Percentiles rank a stretch among this genome's conserved stretches.
phyloP scores from a whole-genome alignment of 1,140 invertebrate genomes.

The Camponotus floridanus region DNA sequence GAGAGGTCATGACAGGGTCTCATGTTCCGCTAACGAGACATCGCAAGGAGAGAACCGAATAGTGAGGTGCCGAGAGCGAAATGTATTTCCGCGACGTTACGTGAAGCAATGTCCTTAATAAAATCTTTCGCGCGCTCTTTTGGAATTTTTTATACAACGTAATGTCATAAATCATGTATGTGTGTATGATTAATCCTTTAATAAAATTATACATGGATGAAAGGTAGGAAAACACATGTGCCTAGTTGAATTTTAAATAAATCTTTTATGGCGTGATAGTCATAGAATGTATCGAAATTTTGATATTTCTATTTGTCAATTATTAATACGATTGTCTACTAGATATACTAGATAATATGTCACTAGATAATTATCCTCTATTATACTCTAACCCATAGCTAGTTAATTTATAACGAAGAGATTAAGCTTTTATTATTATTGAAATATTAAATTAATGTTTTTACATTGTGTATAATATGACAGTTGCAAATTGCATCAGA shows the following conservation, averaged over 20 bases:
- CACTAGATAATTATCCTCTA: constrained; percentile 20
- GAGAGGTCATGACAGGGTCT: constrained; percentile 67
- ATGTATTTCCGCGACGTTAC: constrained; percentile 52
- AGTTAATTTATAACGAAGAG: constrained; percentile 36
- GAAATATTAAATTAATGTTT: constrained; percentile 58
- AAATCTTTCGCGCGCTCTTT: constrained; percentile 36
- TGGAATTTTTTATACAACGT: constrained; percentile 33
- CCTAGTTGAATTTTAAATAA: background rate
- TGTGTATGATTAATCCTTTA: constrained; percentile 21
- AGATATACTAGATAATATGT: constrained; percentile 34
- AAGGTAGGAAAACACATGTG: background rate
- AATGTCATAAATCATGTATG: background rate
- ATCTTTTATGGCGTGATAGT: background rate
- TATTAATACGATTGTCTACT: constrained; percentile 14
- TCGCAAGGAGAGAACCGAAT: constrained; percentile 76
- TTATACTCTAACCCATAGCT: constrained; percentile 2
- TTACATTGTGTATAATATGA: background rate
- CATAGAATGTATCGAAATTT: background rate
- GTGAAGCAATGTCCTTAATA: constrained; percentile 55
- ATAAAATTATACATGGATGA: background rate
- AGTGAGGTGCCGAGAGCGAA: constrained; percentile 46
- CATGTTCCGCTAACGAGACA: constrained; percentile 82
- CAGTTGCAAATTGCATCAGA: constrained; percentile 40
- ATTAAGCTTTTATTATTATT: constrained; percentile 47
- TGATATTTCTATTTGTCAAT: background rate